These are phyloP conservation scores for Microplitis manilae DNA, from an alignment of 2,888 invertebrate species.

Conservation along the genomic window DNA sequence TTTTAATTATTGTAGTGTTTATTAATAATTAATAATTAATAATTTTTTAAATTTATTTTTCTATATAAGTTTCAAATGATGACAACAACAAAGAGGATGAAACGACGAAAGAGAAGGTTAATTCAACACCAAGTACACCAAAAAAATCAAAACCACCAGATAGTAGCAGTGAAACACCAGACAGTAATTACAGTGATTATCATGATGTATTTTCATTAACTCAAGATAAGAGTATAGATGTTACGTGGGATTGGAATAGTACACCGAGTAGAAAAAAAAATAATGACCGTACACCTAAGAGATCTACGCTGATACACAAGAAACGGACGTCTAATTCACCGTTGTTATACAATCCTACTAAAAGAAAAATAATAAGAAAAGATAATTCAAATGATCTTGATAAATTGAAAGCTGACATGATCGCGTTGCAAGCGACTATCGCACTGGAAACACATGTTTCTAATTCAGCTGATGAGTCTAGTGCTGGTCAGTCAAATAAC, in stretches of 20 bases:
- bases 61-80: not conserved
- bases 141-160: not conserved
- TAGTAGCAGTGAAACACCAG: not conserved
- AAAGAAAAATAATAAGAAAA: slow-evolving; percentile 55
- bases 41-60: not conserved
- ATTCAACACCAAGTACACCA: not conserved
- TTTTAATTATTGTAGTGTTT: not conserved
- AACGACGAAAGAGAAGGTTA: not conserved
- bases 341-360: slow-evolving; percentile 56
- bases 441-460: not conserved
- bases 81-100: not conserved
- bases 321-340: slow-evolving; percentile 62
- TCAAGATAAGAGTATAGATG: slow-evolving; percentile 71
- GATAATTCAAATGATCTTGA: slow-evolving; percentile 57
- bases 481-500: not conserved
- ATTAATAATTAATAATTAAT: not conserved
- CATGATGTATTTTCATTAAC: slow-evolving; percentile 61
- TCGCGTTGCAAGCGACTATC: slow-evolving; percentile 55
- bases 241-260: slow-evolving; percentile 74
- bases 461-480: slow-evolving; percentile 27
- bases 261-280: slow-evolving; percentile 53
- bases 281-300: slow-evolving; percentile 54
- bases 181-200: slow-evolving; percentile 25
- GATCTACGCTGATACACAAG: slow-evolving; percentile 53
- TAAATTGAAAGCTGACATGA: slow-evolving; percentile 57